phyloP scores from a whole-genome alignment of 2,888 invertebrate species.

The Palloptera scutellata region DNA sequence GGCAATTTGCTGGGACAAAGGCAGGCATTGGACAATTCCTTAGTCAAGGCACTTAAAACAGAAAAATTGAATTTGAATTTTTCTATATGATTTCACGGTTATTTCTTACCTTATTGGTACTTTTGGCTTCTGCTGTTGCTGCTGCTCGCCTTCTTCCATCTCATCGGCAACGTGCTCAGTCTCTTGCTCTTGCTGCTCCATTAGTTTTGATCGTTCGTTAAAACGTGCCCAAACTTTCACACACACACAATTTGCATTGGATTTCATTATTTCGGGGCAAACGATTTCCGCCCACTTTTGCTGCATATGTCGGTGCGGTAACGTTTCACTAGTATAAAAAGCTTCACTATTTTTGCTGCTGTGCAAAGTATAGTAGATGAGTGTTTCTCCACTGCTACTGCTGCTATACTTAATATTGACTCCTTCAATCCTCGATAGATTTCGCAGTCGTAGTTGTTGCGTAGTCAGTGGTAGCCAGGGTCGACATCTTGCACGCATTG shows the following conservation, averaged over 20 bases:
- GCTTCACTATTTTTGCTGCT: slow-evolving; percentile 82
- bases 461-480: slow-evolving; percentile 73
- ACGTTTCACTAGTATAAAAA: slow-evolving; percentile 82
- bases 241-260: slow-evolving; percentile 62
- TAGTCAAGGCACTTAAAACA: slow-evolving; percentile 39
- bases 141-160: neutral
- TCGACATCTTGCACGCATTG: slow-evolving; percentile 54
- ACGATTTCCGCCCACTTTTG: slow-evolving; percentile 82
- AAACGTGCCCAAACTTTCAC: slow-evolving; percentile 60
- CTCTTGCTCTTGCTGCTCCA: slow-evolving; percentile 28
- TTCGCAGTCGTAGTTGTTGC: slow-evolving; percentile 84
- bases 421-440: slow-evolving; percentile 78
- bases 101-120: slow-evolving; percentile 37
- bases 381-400: slow-evolving; percentile 63
- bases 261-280: slow-evolving; percentile 69
- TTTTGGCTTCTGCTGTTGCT: slow-evolving; percentile 13
- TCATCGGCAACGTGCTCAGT: neutral
- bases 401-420: slow-evolving; percentile 66
- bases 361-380: slow-evolving; percentile 82
- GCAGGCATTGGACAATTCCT: slow-evolving; percentile 39
- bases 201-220: slow-evolving; percentile 34
- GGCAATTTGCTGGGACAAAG: slow-evolving; percentile 42
- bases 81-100: neutral
- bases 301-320: slow-evolving; percentile 72
- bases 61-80: neutral